Evolutionary conservation across 2,113 vertebrate species (phyloP), one percentile per base, ranked within the genome.

Genomic region (Callipepla squamata): DNA sequence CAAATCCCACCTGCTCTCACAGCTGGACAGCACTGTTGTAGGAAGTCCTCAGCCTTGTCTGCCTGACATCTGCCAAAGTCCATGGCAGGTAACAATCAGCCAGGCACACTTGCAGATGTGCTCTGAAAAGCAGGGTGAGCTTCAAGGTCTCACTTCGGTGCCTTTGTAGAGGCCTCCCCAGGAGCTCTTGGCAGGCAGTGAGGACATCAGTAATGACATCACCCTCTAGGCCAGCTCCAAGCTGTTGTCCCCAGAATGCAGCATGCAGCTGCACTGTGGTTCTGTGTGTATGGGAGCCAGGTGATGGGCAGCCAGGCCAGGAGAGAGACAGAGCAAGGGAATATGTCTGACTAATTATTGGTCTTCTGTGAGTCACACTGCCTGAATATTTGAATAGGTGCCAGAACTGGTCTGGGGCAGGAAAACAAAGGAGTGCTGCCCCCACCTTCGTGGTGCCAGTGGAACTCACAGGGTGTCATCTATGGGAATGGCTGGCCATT

Each of bases 281-380:
- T 51, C 22, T 25, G 36, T 84, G 34, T 12, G 6, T 9, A 36
- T 32, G 55, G n/a, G 58, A 77, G 26, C 14, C 42, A 53, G 40
- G 20, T 65, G 73, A 34, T 65, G 63, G 85, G 53, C 40, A 83
- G 4, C 9, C 36, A 59, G 48, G 32, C 18, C 59, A 58, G 4
- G 23, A 51, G 22, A 62, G 45, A 77, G 18, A 72, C 82, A 83
- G 45, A 85, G 50, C 0, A 0, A 69, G 11, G 17, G 9, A 0
- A 0, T 47, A 2, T 42, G 55, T 40, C 45, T 30, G 61, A 26
- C 26, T 73, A 72, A 23, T 0, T 34, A 9, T 40, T 38, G 50
- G 30, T 55, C 78, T 73, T 70, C 68, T 80, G 19, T 45, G 63
- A 77, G 72, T n/a, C 76, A 66, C 26, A 5, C 26, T 48, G 23